Evolutionary conservation across 2,797 vertebrate species (phyloP).

Genomic region (Chiroxiphia lanceolata): DNA sequence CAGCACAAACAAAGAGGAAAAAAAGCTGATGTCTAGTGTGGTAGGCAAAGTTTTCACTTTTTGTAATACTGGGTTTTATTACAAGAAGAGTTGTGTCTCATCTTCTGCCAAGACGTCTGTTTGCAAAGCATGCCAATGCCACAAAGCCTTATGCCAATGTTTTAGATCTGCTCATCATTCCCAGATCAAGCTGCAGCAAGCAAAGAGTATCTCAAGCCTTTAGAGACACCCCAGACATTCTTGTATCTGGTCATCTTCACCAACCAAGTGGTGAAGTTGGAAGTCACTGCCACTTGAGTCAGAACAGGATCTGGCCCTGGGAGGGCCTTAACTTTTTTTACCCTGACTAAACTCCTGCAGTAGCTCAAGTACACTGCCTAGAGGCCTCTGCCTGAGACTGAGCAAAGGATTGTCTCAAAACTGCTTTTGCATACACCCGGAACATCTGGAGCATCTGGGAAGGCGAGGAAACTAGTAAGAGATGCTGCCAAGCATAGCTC

Average conservation of each 20-base stretch:
- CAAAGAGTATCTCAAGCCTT: not conserved
- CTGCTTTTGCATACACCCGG: not conserved
- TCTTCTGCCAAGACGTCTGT: slow-evolving; percentile 6
- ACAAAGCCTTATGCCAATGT: not conserved
- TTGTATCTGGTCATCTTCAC: not conserved
- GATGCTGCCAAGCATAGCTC: not conserved
- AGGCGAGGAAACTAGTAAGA: not conserved
- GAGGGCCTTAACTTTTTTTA: not conserved
- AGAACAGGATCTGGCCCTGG: not conserved
- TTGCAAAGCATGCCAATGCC: not conserved
- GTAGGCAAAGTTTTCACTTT: slow-evolving; percentile 30
- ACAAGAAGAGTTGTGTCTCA: not conserved
- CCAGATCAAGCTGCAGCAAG: slow-evolving; percentile 46
- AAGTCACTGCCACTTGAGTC: not conserved
- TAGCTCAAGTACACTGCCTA: not conserved
- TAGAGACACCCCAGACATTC: not conserved
- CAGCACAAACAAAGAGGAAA: not conserved
- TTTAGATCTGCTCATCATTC: slow-evolving; percentile 24
- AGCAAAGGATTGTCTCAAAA: not conserved
- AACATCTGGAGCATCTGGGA: not conserved
- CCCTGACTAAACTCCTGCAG: not conserved
- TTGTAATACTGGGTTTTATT: not conserved
- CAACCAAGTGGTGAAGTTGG: not conserved
- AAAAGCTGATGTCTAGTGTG: not conserved
- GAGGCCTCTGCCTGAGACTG: not conserved